phyloP scores from a whole-genome alignment of 2,113 vertebrate genomes.

The Myiopsitta monachus region DNA sequence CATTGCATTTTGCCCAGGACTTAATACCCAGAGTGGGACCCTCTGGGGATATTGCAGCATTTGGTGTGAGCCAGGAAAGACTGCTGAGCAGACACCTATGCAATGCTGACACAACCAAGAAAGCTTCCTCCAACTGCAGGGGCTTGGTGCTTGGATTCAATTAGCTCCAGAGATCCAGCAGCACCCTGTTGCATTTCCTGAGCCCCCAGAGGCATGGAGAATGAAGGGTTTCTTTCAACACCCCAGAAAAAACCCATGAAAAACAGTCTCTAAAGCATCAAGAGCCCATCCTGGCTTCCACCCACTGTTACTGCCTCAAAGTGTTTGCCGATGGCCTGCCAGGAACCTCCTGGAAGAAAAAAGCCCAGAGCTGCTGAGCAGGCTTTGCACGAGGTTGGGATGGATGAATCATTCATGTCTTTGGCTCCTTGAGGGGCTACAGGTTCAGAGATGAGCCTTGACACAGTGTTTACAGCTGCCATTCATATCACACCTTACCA shows the following conservation, averaged over 20 bases:
- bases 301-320: not conserved
- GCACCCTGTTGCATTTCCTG: not conserved
- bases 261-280: not conserved
- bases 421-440: not conserved
- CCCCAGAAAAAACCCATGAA: not conserved
- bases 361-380: not conserved
- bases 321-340: not conserved
- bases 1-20: not conserved
- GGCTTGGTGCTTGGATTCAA: not conserved
- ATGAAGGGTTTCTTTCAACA: not conserved
- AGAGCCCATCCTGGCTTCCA: not conserved
- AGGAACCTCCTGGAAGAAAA: not conserved
- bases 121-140: not conserved
- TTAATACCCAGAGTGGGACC: not conserved
- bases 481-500: not conserved
- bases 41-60: not conserved
- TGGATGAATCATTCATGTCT: not conserved
- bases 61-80: not conserved
- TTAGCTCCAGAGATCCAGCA: conserved; percentile 36
- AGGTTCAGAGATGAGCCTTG: not conserved
- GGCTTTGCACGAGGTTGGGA: not conserved
- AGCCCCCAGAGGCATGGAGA: not conserved
- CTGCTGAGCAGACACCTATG: not conserved
- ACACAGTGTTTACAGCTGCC: not conserved
- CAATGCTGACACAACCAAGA: not conserved